Conservation (phyloP, 2,113 vertebrate genomes). For the Bothrops jararaca region DNA sequence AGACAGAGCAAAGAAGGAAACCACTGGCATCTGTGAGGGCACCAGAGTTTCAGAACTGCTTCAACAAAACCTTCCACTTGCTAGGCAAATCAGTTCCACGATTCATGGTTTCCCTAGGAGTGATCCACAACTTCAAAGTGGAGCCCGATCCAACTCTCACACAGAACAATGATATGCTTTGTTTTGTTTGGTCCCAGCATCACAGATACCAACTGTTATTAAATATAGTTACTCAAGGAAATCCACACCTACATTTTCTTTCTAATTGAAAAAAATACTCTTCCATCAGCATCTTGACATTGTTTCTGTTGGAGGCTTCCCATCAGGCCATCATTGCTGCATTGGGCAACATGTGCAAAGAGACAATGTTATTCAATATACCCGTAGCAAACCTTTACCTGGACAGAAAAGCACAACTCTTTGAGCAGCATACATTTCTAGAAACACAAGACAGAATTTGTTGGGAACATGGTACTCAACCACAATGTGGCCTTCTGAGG, state of each 20-base stretch:
- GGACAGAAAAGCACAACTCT: neutral
- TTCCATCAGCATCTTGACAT: conserved; percentile 52
- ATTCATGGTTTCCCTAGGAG: neutral
- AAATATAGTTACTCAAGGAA: conserved; percentile 52
- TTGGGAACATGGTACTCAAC: neutral
- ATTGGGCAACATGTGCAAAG: conserved; percentile 38
- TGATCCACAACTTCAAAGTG: neutral
- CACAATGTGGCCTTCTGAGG: neutral
- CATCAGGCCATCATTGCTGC: conserved; percentile 67
- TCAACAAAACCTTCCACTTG: conserved; percentile 1
- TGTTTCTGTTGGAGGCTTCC: conserved; percentile 35
- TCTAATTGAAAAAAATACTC: conserved; percentile 43
- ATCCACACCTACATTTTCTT: conserved; percentile 51
- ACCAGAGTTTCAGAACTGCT: conserved; percentile 43
- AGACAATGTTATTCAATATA: conserved; percentile 8
- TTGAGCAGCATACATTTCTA: neutral
- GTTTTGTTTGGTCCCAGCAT: conserved; percentile 37
- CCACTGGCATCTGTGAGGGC: conserved; percentile 44
- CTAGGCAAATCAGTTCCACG: conserved; percentile 5
- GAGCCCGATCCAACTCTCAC: conserved; percentile 5
- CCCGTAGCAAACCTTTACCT: neutral
- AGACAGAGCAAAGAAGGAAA: conserved; percentile 58
- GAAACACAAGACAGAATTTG: neutral
- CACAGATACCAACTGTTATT: conserved; percentile 27
- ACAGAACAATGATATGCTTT: conserved; percentile 29